Evolutionary conservation across 2,888 invertebrate species (phyloP), one percentile per base, ranked within the genome.

Genomic region (Argyresthia albistria): DNA sequence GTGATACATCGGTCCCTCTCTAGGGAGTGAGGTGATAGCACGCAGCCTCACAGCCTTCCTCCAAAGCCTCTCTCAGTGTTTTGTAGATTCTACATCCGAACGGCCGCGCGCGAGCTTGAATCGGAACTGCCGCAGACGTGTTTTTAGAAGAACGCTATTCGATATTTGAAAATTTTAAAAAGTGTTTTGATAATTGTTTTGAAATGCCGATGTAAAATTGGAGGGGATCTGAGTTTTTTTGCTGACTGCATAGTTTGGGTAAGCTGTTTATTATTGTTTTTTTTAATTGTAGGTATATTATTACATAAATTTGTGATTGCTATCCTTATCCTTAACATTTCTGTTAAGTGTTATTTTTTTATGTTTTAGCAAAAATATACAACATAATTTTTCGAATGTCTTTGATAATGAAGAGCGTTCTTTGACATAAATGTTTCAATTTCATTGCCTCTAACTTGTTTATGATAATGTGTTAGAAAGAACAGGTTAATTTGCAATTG

Each of bases 1-100:
- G 50, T 50, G 50, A 50, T 50, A 50, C 42, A 50, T 50, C 50
- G 50, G 50, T 16, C 43, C 25, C 70, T 73, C 75, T 79, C 77
- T 60, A 61, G 81, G 80, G 83, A 80, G 73, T 80, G 75, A 78
- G 77, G 76, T 78, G 75, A 77, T 76, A 75, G 73, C 73, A 73
- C 68, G 77, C 78, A 78, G 80, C 76, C 70, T n/a, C n/a, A n/a
- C 25, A 25, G 25, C 25, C 6, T 25, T 69, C 60, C 64, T 61
- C 67, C 69, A 73, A 73, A 70, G 70, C 62, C 55, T 63, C 72
- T 70, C 69, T 61, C 81, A 84, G 84, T 84, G 76, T 76, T 66
- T 73, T 65, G 70, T 73, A 68, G 78, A 70, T 76, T 73, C 76
- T 76, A 75, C 69, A 57, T 65, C 69, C 58, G 63, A 73, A 58